phyloP scores from a whole-genome alignment of 1,140 invertebrate species.

The Reticulitermes speratus region DNA sequence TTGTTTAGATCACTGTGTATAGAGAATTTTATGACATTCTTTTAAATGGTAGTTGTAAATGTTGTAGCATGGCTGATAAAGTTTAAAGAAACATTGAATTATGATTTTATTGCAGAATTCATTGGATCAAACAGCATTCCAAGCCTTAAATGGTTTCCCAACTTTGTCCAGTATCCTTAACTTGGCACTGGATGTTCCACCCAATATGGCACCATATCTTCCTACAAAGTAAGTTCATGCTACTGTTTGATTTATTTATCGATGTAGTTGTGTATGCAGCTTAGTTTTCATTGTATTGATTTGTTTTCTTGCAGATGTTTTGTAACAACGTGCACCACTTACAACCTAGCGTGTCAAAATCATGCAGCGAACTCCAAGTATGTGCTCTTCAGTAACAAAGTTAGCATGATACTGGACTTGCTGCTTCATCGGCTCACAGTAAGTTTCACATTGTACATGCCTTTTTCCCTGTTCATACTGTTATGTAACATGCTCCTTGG shows the following conservation, averaged over 20 bases:
- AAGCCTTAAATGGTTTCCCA: slow-evolving; percentile 55
- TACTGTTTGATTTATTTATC: not conserved
- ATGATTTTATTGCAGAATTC: slow-evolving; percentile 42
- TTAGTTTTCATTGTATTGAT: slow-evolving; percentile 28
- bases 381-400: slow-evolving; percentile 68
- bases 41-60: not conserved
- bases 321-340: slow-evolving; percentile 60
- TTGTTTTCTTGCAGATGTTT: slow-evolving; percentile 56
- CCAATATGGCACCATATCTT: slow-evolving; percentile 49
- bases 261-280: not conserved
- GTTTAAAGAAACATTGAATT: not conserved
- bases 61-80: not conserved
- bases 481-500: too few relatives aligned
- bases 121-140: slow-evolving; percentile 56
- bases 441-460: slow-evolving; percentile 42
- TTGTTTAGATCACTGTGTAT: not conserved
- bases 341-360: slow-evolving; percentile 55
- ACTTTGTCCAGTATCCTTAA: slow-evolving; percentile 52
- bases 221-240: slow-evolving; percentile 55
- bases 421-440: slow-evolving; percentile 67
- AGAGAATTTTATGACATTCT: not conserved
- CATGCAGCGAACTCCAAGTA: slow-evolving; percentile 61
- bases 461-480: not conserved
- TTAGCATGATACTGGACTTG: slow-evolving; percentile 65
- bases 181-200: slow-evolving; percentile 47